Percentiles rank a stretch among this genome's conserved stretches.
Conservation (phyloP, 2,888 invertebrate species). For the Himalopsyche kuldschensis region DNA sequence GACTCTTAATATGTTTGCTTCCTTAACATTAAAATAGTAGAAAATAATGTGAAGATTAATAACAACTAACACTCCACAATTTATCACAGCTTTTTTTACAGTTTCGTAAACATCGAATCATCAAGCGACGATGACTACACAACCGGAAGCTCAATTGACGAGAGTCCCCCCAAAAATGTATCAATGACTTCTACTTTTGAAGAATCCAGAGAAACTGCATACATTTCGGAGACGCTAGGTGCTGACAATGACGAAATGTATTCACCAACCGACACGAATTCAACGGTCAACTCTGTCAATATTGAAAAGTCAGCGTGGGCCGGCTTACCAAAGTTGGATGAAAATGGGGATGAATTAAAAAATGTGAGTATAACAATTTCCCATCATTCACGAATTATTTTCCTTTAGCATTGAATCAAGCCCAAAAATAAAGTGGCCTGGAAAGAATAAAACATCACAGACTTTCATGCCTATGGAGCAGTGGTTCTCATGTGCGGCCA, state of each 20-base stretch:
- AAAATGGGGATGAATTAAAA: slow-evolving; percentile 44
- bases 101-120: slow-evolving; percentile 70
- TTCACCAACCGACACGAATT: slow-evolving; percentile 49
- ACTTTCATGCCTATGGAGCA: too few species aligned
- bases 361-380: not conserved
- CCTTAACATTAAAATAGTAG: too few species aligned
- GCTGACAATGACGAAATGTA: not conserved
- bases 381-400: too few species aligned
- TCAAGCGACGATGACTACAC: slow-evolving; percentile 61
- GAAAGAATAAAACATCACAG: too few species aligned
- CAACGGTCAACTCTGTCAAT: slow-evolving; percentile 43
- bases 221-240: not conserved
- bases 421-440: too few species aligned
- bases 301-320: slow-evolving; percentile 45
- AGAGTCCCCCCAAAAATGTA: slow-evolving; percentile 28
- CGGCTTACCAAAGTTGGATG: slow-evolving; percentile 48
- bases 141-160: slow-evolving; percentile 22
- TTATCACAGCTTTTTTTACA: slow-evolving; percentile 45
- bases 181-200: slow-evolving; percentile 14
- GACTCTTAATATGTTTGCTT: too few species aligned
- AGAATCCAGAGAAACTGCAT: not conserved
- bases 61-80: not conserved
- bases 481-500: too few species aligned
- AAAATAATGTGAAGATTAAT: too few species aligned
- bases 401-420: too few species aligned